Evolutionary conservation across 2,113 vertebrate species (phyloP).

Genomic region (Callaeas wilsoni): DNA sequence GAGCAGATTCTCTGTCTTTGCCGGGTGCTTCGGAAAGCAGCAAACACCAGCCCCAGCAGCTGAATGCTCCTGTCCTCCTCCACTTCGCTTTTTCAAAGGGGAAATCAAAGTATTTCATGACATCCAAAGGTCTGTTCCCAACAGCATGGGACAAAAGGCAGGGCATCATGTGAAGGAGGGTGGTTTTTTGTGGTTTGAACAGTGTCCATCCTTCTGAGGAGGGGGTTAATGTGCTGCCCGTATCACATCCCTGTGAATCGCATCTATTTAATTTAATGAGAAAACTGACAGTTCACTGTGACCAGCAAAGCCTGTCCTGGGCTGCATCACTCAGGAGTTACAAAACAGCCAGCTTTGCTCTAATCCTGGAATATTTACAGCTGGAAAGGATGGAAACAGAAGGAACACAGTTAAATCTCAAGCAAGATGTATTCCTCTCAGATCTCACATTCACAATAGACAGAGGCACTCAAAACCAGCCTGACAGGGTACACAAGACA

Average conservation of each 20-base stretch:
- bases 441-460: background rate
- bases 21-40: background rate
- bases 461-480: background rate
- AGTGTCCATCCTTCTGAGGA: background rate
- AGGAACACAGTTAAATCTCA: background rate
- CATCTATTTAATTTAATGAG: background rate
- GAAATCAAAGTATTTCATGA: background rate
- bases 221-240: background rate
- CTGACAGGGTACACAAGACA: background rate
- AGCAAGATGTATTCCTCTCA: background rate
- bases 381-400: background rate
- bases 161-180: background rate
- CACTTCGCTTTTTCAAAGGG: background rate
- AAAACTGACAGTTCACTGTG: background rate
- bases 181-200: background rate
- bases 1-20: background rate
- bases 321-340: background rate
- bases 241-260: background rate
- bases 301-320: background rate
- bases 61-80: accelerated
- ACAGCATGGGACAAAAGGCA: background rate
- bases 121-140: background rate
- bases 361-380: background rate
- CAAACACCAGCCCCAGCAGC: background rate
- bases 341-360: background rate